Conservation (phyloP, 2,888 invertebrate species). For the Apamea epomidion region DNA sequence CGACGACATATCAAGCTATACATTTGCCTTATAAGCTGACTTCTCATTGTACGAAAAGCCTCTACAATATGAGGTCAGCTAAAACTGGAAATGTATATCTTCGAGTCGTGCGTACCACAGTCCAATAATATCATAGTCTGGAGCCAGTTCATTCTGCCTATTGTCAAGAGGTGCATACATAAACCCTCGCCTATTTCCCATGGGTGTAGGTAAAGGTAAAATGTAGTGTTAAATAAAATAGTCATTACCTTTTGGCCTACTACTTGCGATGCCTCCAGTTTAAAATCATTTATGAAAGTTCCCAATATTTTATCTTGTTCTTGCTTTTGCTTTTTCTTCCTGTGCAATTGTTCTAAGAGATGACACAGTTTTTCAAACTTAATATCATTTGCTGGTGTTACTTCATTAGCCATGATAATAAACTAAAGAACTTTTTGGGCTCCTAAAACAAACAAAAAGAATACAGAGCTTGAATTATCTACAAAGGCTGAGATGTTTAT, state of each 20-base stretch:
- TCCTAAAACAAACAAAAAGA: conserved; percentile 64
- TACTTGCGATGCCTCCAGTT: conserved; percentile 76
- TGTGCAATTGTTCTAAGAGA: conserved; percentile 91
- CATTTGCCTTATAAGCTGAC: too few relatives aligned
- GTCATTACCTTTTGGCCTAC: conserved; percentile 81
- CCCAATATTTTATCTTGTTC: conserved; percentile 87
- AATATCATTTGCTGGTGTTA: conserved; percentile 77
- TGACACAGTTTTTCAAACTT: conserved; percentile 90
- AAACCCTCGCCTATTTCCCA: not conserved
- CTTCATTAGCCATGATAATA: conserved; percentile 63
- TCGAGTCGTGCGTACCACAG: not conserved
- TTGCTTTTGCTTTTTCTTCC: conserved; percentile 80
- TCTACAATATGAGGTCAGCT: too few relatives aligned
- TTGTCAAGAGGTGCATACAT: not conserved
- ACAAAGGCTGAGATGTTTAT: not conserved
- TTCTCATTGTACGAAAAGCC: too few relatives aligned
- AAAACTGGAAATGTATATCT: too few relatives aligned
- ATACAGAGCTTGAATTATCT: not conserved
- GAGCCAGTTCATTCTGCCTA: not conserved
- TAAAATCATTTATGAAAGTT: conserved; percentile 88
- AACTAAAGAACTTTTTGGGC: not conserved
- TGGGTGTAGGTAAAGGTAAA: not conserved
- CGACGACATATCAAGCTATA: too few relatives aligned
- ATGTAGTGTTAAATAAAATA: conserved; percentile 6
- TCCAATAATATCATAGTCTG: not conserved